These are phyloP conservation scores for Montipora cactus DNA, from an alignment of 64 coral and sea anemone species.

Conservation along the genomic window DNA sequence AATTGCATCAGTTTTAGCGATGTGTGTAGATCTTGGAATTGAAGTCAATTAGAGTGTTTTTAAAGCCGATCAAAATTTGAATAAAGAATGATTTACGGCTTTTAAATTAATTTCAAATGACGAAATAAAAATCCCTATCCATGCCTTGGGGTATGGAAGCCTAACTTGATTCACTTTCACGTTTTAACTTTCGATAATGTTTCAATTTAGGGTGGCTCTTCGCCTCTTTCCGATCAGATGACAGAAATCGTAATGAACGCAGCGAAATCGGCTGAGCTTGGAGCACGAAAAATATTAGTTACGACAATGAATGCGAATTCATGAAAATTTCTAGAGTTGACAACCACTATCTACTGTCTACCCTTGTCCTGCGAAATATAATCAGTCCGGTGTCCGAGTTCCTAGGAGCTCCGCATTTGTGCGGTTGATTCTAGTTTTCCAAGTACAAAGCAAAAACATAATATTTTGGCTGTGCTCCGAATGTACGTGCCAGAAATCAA, in stretches of 20 bases:
- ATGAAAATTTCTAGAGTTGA: background rate
- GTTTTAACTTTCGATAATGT: background rate
- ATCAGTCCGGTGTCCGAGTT: too few species aligned
- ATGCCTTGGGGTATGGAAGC: background rate
- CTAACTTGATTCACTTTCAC: background rate
- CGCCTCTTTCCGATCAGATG: background rate
- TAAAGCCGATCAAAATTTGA: background rate
- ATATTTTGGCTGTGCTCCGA: background rate
- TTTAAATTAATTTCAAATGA: slow-evolving; percentile 26
- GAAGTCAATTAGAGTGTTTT: background rate
- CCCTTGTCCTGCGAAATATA: background rate
- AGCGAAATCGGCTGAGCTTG: background rate
- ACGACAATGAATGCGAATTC: background rate
- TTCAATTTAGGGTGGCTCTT: background rate
- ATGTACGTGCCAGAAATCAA: slow-evolving; percentile 2
- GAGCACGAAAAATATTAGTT: background rate
- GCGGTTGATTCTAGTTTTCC: too few species aligned
- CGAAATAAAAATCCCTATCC: background rate
- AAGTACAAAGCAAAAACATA: too few species aligned
- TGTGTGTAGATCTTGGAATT: background rate
- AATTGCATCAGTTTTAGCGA: background rate
- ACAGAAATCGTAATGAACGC: background rate
- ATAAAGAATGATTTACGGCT: background rate
- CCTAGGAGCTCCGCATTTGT: too few species aligned
- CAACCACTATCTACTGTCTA: background rate